These are phyloP conservation scores for Caiman crocodilus DNA, from an alignment of 2,797 vertebrate genomes.

Conservation along the genomic window DNA sequence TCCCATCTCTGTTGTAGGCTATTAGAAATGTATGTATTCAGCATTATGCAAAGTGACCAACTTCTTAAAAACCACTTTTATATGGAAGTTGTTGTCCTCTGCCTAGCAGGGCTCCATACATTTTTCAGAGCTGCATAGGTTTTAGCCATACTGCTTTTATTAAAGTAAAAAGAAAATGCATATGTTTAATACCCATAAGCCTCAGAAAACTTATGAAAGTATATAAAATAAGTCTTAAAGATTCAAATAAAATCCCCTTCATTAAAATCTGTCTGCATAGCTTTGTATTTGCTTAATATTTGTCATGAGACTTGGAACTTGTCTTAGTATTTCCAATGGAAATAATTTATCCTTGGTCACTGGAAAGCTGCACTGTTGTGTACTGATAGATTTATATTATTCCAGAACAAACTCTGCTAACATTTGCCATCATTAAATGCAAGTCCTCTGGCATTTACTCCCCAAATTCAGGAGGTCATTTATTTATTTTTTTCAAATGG, in stretches of 20 bases:
- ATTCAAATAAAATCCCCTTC: background rate
- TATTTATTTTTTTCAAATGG: constrained; percentile 16
- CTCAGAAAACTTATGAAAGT: background rate
- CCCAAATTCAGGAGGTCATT: background rate
- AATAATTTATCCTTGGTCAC: background rate
- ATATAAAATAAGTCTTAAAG: background rate
- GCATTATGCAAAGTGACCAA: background rate
- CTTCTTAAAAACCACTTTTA: background rate
- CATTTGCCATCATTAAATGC: background rate
- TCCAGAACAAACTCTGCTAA: constrained; percentile 1
- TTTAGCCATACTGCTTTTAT: background rate
- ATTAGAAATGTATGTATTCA: constrained; percentile 29
- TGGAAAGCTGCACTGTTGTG: background rate
- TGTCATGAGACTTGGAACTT: background rate
- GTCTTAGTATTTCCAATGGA: background rate
- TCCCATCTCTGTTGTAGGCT: background rate
- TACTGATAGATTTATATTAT: background rate
- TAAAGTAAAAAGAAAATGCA: background rate
- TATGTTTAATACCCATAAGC: constrained; percentile 3
- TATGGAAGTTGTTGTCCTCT: background rate
- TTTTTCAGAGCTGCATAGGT: constrained; percentile 10
- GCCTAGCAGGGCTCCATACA: background rate
- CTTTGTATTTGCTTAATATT: constrained; percentile 5
- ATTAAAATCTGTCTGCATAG: background rate
- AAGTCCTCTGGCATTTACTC: background rate